phyloP scores from a whole-genome alignment of 2,797 vertebrate genomes.

The Sparidentex hasta region DNA sequence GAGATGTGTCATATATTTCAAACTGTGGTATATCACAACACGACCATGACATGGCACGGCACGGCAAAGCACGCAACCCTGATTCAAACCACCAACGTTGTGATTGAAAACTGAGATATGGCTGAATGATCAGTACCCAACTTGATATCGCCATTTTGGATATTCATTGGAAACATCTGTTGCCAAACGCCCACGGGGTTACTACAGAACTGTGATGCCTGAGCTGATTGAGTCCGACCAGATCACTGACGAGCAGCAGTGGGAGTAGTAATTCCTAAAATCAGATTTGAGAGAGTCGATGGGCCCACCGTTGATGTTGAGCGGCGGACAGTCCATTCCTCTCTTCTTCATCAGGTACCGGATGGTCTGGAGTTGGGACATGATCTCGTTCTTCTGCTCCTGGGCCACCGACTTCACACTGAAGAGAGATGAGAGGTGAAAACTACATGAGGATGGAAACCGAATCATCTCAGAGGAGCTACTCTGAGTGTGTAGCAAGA shows the following conservation, averaged over 20 bases:
- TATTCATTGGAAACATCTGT: not conserved
- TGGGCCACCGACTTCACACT: slow-evolving; percentile 92
- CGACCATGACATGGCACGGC: not conserved
- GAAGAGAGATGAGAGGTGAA: not conserved
- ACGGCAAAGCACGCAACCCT: not conserved
- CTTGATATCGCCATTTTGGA: not conserved
- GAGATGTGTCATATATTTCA: not conserved
- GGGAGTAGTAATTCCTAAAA: not conserved
- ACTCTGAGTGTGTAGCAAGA: not conserved
- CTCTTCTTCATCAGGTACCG: slow-evolving; percentile 93
- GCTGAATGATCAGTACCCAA: not conserved
- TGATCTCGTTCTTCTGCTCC: slow-evolving; percentile 94
- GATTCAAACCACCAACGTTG: not conserved
- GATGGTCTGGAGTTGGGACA: slow-evolving; percentile 93
- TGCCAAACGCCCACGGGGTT: not conserved
- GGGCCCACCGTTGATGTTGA: slow-evolving; percentile 82
- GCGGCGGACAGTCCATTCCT: slow-evolving; percentile 89
- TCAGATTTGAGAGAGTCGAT: not conserved
- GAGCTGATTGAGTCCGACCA: not conserved
- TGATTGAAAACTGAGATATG: not conserved
- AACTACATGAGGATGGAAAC: not conserved
- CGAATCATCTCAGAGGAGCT: not conserved
- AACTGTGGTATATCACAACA: not conserved
- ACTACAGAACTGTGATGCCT: not conserved
- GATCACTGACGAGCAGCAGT: not conserved